A percentile compares a stretch with the other conserved stretches of the same genome.
These are phyloP conservation scores for Oxygymnocypris stewartii DNA, from an alignment of 2,113 vertebrate species.

Conservation along the genomic window DNA sequence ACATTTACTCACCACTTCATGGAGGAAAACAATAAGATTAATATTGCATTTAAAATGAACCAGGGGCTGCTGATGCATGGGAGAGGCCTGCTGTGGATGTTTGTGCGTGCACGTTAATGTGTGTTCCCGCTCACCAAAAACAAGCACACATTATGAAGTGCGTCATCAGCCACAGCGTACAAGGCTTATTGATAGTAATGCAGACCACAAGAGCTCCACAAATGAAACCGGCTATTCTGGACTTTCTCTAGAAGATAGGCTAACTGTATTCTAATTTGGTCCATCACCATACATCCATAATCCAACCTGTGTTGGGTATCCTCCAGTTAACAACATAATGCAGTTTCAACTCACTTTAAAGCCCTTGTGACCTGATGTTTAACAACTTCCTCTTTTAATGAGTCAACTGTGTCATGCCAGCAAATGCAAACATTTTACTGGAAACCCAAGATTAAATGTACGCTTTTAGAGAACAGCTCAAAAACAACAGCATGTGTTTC, in stretches of 20 bases:
- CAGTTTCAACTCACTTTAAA: background rate
- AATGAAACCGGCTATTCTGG: background rate
- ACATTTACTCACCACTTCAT: conserved; percentile 28
- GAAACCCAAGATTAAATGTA: conserved; percentile 17
- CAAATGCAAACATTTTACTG: conserved; percentile 49
- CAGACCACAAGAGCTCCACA: conserved; percentile 1
- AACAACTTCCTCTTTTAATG: conserved; percentile 46
- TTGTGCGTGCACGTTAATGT: conserved; percentile 43
- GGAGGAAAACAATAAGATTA: conserved; percentile 38
- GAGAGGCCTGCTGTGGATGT: conserved; percentile 26
- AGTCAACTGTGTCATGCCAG: conserved; percentile 46
- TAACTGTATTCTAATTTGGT: background rate
- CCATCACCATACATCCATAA: background rate
- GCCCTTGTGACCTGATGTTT: background rate
- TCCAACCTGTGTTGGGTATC: background rate
- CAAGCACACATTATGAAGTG: conserved; percentile 61
- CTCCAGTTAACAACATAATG: background rate
- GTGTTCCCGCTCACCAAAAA: conserved; percentile 58
- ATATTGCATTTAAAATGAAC: conserved; percentile 12
- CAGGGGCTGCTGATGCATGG: conserved; percentile 6
- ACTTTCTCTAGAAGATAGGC: background rate
- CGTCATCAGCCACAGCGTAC: conserved; percentile 59
- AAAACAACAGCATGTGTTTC: conserved; percentile 23
- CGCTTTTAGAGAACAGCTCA: background rate
- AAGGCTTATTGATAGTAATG: conserved; percentile 18